Conservation (phyloP, 2,797 vertebrate genomes). For the Cryptoprocta ferox region DNA sequence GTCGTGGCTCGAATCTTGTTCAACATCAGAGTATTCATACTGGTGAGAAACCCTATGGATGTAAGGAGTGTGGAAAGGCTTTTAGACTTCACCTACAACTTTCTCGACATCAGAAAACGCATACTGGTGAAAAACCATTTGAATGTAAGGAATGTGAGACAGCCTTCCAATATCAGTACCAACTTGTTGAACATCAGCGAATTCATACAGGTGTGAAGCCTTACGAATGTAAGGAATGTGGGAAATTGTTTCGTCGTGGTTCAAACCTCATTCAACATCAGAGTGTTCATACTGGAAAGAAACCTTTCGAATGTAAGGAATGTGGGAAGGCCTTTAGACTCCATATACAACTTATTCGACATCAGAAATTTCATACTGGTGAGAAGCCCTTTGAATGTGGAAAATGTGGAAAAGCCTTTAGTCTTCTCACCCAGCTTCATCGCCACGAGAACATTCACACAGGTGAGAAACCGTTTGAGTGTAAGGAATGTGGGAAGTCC, state of each 20-base stretch:
- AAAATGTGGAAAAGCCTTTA: conserved; percentile 56
- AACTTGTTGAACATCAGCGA: not conserved
- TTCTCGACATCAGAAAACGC: not conserved
- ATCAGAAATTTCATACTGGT: not conserved
- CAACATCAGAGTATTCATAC: conserved; percentile 16
- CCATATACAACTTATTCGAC: not conserved
- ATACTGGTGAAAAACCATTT: not conserved
- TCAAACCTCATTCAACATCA: not conserved
- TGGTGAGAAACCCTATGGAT: conserved; percentile 13
- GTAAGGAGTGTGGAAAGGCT: conserved; percentile 11
- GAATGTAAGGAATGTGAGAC: not conserved
- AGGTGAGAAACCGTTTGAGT: not conserved
- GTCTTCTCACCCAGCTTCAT: conserved; percentile 39
- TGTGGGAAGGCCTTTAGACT: conserved; percentile 9
- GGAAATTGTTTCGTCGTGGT: not conserved
- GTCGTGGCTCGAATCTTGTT: not conserved
- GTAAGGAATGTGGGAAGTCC: not conserved
- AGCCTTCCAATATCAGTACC: not conserved
- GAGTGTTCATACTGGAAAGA: not conserved
- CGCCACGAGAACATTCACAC: conserved; percentile 54
- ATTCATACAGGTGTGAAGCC: not conserved
- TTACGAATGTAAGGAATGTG: not conserved
- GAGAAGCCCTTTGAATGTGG: not conserved
- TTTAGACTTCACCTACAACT: not conserved
- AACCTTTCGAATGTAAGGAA: not conserved